A percentile compares a stretch with the other conserved stretches of the same genome.
phyloP scores from a whole-genome alignment of 2,113 vertebrate genomes.

The Planiliza haematocheilus region DNA sequence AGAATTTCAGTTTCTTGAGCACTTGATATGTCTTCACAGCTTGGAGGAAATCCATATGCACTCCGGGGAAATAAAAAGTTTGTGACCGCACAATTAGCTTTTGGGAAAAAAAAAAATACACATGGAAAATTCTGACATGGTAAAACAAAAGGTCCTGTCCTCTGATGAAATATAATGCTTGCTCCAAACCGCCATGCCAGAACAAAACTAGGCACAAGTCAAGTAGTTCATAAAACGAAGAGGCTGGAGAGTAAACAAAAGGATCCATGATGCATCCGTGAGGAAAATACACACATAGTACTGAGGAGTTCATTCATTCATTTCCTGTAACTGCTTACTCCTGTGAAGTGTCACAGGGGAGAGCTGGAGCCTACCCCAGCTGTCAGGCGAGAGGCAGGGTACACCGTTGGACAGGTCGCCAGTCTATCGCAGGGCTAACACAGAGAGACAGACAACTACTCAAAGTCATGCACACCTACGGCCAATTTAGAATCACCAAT shows the following conservation, averaged over 20 bases:
- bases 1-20: constrained; percentile 9
- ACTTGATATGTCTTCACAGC: constrained; percentile 11
- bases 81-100: constrained; percentile 6
- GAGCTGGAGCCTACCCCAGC: too few relatives aligned
- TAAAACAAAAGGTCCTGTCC: neutral
- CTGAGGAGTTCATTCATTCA: neutral
- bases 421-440: too few relatives aligned
- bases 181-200: neutral
- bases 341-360: too few relatives aligned
- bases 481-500: too few relatives aligned
- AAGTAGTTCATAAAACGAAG: neutral
- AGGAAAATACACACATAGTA: neutral
- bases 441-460: too few relatives aligned
- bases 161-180: constrained; percentile 1
- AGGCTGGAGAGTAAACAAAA: constrained; percentile 7
- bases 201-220: neutral
- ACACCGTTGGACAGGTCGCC: too few relatives aligned
- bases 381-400: too few relatives aligned
- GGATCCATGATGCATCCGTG: too few relatives aligned
- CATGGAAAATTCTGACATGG: constrained; percentile 12
- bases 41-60: constrained; percentile 18
- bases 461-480: too few relatives aligned
- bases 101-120: neutral
- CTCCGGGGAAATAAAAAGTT: constrained; percentile 39
- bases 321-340: too few relatives aligned